Conservation (phyloP, 1,140 invertebrate genomes). For the Eurosta solidaginis region DNA sequence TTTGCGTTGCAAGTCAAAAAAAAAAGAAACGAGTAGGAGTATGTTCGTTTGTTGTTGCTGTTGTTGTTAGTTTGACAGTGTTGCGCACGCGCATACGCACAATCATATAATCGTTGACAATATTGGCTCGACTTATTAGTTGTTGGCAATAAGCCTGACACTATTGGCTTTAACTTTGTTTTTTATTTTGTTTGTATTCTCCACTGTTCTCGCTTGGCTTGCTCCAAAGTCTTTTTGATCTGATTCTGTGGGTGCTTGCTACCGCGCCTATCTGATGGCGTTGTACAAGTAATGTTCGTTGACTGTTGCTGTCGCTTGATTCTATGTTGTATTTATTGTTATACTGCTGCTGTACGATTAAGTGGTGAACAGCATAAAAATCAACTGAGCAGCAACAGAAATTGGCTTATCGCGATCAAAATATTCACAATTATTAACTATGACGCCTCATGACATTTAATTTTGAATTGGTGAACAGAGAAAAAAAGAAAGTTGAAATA, state of each 20-base stretch:
- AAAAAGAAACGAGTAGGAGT: no score
- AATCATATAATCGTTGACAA: neutral
- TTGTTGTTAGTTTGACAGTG: neutral
- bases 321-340: neutral
- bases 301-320: conserved; percentile 8
- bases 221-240: neutral
- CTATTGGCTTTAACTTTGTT: neutral
- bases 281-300: conserved; percentile 22
- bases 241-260: conserved; percentile 19
- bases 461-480: no score
- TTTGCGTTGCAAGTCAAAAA: no score
- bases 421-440: neutral
- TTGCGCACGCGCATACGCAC: conserved; percentile 13
- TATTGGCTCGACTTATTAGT: conserved; percentile 5
- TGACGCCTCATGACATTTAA: no score
- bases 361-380: conserved; percentile 23
- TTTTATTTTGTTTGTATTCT: neutral
- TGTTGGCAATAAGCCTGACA: conserved; percentile 8
- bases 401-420: conserved; percentile 5
- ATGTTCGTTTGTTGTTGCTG: neutral
- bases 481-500: no score
- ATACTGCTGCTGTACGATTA: conserved; percentile 1
- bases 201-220: neutral
- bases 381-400: neutral
- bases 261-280: conserved; percentile 13